Percentiles rank a stretch among this genome's conserved stretches.
These are phyloP conservation scores for Drosophila ironensis DNA, from an alignment of 1,140 invertebrate species.

Conservation along the genomic window DNA sequence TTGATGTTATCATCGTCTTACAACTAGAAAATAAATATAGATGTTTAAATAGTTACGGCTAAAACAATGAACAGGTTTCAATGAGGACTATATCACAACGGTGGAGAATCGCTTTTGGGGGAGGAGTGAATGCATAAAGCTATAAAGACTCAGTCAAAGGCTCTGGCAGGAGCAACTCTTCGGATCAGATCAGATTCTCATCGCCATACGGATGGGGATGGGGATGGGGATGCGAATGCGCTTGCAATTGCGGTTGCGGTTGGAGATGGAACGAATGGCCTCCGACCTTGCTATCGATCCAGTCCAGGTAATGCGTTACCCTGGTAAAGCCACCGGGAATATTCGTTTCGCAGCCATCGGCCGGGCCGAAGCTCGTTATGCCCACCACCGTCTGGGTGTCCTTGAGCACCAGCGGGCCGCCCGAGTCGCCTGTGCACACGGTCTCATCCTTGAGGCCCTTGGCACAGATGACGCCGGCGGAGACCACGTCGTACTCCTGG, in stretches of 20 bases:
- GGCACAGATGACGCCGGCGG: constrained; percentile 67
- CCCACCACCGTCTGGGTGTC: constrained; percentile 72
- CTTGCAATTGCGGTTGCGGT: constrained; percentile 5
- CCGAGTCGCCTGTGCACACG: constrained; percentile 76
- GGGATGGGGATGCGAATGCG: constrained; percentile 21
- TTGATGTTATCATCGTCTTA: constrained; percentile 29
- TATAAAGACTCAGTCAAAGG: constrained; percentile 65
- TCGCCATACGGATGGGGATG: constrained; percentile 49
- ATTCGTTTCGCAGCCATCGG: constrained; percentile 75
- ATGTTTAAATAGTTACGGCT: constrained; percentile 62
- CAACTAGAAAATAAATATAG: constrained; percentile 72
- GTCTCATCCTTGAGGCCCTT: constrained; percentile 75
- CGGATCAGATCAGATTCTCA: constrained; percentile 58
- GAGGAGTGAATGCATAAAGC: no score
- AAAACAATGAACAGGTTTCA: constrained; percentile 44
- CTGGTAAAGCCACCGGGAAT: constrained; percentile 75
- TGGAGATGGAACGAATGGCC: constrained; percentile 20
- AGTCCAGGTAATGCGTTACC: constrained; percentile 74
- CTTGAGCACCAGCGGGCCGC: constrained; percentile 72
- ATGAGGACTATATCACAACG: constrained; percentile 68
- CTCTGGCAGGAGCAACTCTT: not conserved
- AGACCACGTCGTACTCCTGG: constrained; percentile 75
- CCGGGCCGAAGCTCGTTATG: constrained; percentile 77
- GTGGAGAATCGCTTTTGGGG: constrained; percentile 37
- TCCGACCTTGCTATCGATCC: constrained; percentile 76